Base-by-base conservation (phyloP, 2,113 vertebrate genomes). In the Myotis yumanensis region DNA sequence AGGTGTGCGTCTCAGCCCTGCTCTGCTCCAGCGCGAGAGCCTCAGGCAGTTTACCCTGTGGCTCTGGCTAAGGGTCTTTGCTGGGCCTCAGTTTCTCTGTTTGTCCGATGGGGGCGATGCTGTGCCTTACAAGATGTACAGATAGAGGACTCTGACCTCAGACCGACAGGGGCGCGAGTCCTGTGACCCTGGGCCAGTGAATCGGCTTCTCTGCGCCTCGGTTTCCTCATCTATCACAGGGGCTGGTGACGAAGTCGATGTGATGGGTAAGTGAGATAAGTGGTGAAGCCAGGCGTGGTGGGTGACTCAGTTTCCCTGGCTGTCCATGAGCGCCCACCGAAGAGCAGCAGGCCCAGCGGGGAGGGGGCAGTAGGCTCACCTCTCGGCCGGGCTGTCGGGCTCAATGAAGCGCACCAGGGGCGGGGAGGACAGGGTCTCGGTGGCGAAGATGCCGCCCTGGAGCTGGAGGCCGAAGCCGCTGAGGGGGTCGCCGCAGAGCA, bases 381-480 rank as follows among this genome's bases (percentile, higher is more conserved):
- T 99, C 98, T 99, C 99, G 59, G 99, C 99, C 0, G 99, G 99
- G 97, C 99, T 99, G 98, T 99, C 99, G 0, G 99, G 99, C 97
- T 99, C 99, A 43, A 99, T 99, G 97, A 99, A 99, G 95, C 99
- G 98, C 97, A 99, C 98, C 62, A 99, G 98, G 32, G 99, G 99
- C 1, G 99, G 99, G 82, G 99, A 98, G 10, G 99, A 99, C 94
- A 99, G 98, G 46, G 99, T 99, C 98, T 99, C 99, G 0, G 99
- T 99, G 97, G 99, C 99, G 96, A 99, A 99, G 97, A 99, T 99
- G 79, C 99, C 99, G 52, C 99, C 99, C 97, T 99, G 99, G 83
- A 99, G 99, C 98, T 99, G 99, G 82, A 99, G 98, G 97, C 99
- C 99, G 11, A 99, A 99, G 96, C 99, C 99, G 73, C 98, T 99